phyloP scores from a whole-genome alignment of 2,888 invertebrate genomes.

The Myathropa florea region DNA sequence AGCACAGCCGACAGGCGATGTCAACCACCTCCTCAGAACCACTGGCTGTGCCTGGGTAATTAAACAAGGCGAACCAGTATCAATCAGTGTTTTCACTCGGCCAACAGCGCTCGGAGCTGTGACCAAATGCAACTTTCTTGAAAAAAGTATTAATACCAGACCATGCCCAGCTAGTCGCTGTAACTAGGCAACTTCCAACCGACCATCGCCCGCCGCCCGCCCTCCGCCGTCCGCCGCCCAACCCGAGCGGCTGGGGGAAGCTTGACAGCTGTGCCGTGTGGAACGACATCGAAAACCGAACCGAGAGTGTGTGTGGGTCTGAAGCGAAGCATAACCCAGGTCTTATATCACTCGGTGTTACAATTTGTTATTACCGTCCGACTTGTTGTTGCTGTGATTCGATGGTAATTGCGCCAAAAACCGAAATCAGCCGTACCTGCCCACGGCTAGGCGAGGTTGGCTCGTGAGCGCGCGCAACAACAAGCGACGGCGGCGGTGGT shows the following conservation, averaged over 20 bases:
- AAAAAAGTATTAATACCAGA: constrained; percentile 43
- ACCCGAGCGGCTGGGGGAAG: background rate
- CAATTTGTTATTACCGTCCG: constrained; percentile 55
- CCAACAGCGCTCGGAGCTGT: background rate
- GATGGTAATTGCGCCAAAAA: constrained; percentile 51
- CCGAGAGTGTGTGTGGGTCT: constrained; percentile 25
- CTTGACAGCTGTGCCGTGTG: background rate
- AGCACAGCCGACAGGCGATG: constrained; percentile 12
- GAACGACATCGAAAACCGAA: background rate
- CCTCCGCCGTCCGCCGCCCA: background rate
- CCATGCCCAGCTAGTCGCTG: constrained; percentile 39
- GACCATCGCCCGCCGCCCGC: background rate
- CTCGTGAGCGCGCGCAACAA: background rate
- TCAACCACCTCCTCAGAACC: constrained; percentile 59
- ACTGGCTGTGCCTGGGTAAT: constrained; percentile 41
- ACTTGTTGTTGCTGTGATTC: constrained; percentile 6
- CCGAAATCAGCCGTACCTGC: constrained; percentile 44
- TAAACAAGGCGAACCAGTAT: constrained; percentile 64
- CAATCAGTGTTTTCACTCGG: background rate
- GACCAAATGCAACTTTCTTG: constrained; percentile 54
- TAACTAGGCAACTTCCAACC: background rate
- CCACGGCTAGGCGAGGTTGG: constrained; percentile 36
- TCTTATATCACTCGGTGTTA: constrained; percentile 65
- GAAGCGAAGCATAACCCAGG: constrained; percentile 53
- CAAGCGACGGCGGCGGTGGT: background rate